Percentiles rank a stretch among this genome's conserved stretches.
Evolutionary conservation across 2,797 vertebrate species (phyloP).

Genomic region (Sparidentex hasta): DNA sequence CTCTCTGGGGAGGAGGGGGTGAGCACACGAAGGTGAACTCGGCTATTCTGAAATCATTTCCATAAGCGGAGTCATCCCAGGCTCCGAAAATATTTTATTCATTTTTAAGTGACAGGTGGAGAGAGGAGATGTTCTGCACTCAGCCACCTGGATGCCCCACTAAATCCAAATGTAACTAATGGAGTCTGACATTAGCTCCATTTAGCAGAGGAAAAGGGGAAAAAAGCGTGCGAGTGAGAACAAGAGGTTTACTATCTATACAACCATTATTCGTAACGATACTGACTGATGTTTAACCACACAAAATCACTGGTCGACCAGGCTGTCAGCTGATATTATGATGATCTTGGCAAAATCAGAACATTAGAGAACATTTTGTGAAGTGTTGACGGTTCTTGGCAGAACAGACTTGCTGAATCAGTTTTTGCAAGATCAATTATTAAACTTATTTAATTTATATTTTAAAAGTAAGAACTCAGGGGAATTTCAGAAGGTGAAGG

Average conservation of each 20-base stretch:
- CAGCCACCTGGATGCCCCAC: slow-evolving; percentile 56
- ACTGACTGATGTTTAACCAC: neutral
- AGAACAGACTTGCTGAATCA: neutral
- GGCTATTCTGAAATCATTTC: slow-evolving; percentile 35
- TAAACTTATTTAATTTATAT: neutral
- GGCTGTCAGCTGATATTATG: neutral
- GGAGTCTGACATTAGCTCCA: slow-evolving; percentile 43
- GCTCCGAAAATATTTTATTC: slow-evolving; percentile 60
- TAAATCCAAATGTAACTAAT: slow-evolving; percentile 53
- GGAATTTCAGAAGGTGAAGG: neutral
- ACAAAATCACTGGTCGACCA: neutral
- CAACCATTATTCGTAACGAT: neutral
- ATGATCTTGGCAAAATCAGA: neutral
- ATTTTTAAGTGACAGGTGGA: slow-evolving; percentile 53
- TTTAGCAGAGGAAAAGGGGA: slow-evolving; percentile 30
- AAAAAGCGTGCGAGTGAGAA: neutral
- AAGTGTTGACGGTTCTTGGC: neutral
- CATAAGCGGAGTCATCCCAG: slow-evolving; percentile 36
- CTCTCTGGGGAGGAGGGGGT: slow-evolving; percentile 1
- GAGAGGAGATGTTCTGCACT: slow-evolving; percentile 43
- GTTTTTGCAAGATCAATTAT: neutral
- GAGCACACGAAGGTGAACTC: slow-evolving; percentile 27
- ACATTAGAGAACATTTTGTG: neutral
- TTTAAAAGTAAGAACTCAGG: neutral
- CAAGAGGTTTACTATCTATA: neutral